Conservation (phyloP, 2,113 vertebrate genomes). For the Otocyon megalotis region DNA sequence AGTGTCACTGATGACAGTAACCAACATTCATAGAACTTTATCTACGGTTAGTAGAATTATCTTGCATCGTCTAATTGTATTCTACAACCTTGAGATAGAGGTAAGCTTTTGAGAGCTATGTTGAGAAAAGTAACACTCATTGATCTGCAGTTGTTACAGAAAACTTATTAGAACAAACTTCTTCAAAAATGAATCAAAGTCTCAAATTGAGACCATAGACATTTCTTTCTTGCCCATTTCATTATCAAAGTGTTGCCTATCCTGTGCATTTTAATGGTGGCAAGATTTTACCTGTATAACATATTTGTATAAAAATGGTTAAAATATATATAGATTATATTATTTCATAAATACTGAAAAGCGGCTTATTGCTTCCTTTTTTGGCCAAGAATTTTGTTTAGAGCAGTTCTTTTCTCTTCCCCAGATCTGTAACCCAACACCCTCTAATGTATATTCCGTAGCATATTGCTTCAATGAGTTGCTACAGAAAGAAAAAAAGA, state of each 20-base stretch:
- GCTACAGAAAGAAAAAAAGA: not conserved
- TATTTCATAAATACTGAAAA: not conserved
- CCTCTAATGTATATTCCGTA: not conserved
- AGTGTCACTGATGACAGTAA: not conserved
- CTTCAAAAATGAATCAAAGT: conserved; percentile 5
- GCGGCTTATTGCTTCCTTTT: not conserved
- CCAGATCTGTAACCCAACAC: not conserved
- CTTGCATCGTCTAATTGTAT: not conserved
- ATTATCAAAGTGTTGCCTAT: not conserved
- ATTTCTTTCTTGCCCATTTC: not conserved
- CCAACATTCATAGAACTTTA: not conserved
- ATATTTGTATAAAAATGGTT: not conserved
- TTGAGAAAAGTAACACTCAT: not conserved
- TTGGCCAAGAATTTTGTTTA: not conserved
- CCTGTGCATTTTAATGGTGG: not conserved
- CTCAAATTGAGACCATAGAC: not conserved
- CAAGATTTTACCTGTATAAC: not conserved
- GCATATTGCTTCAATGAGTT: not conserved
- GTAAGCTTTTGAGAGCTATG: not conserved
- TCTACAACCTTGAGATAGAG: not conserved
- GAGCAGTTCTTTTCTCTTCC: not conserved
- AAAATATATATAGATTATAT: not conserved
- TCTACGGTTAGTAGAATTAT: not conserved
- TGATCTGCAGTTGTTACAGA: not conserved
- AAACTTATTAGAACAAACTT: not conserved